Conservation (phyloP, 2,888 invertebrate genomes). For the Spodoptera littoralis region DNA sequence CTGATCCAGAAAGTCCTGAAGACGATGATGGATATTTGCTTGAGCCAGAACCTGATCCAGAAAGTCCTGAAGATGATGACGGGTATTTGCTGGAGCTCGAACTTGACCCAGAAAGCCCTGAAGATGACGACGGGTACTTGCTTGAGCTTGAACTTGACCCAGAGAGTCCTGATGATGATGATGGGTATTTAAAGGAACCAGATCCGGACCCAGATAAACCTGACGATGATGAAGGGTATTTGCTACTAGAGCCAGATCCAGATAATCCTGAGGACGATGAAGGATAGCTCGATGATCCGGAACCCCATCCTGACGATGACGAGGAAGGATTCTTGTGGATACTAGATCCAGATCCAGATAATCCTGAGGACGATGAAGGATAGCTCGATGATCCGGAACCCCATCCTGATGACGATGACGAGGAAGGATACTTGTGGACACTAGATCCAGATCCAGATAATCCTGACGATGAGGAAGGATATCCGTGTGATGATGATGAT, state of each 20-base stretch:
- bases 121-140: slow-evolving; percentile 15
- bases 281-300: slow-evolving; percentile 18
- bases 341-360: slow-evolving; percentile 37
- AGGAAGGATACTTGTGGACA: slow-evolving; percentile 39
- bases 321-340: slow-evolving; percentile 34
- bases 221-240: slow-evolving; percentile 39
- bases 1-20: slow-evolving; percentile 9
- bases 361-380: slow-evolving; percentile 45
- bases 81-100: background rate
- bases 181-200: slow-evolving; percentile 17
- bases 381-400: slow-evolving; percentile 33
- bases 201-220: slow-evolving; percentile 25
- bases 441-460: slow-evolving; percentile 8
- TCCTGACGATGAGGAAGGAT: slow-evolving; percentile 46
- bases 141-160: slow-evolving; percentile 3
- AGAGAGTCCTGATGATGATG: slow-evolving; percentile 11
- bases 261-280: slow-evolving; percentile 34
- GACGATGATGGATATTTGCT: slow-evolving; percentile 23
- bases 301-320: slow-evolving; percentile 4
- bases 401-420: slow-evolving; percentile 34
- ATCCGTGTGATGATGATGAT: slow-evolving; percentile 3
- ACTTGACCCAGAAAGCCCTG: slow-evolving; percentile 18
- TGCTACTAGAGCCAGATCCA: slow-evolving; percentile 13
- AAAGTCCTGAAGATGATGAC: slow-evolving; percentile 7
- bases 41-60: slow-evolving; percentile 7